Percentiles rank a stretch among this genome's conserved stretches.
Conservation (phyloP, 2,797 vertebrate genomes). For the Bradypodion pumilum region DNA sequence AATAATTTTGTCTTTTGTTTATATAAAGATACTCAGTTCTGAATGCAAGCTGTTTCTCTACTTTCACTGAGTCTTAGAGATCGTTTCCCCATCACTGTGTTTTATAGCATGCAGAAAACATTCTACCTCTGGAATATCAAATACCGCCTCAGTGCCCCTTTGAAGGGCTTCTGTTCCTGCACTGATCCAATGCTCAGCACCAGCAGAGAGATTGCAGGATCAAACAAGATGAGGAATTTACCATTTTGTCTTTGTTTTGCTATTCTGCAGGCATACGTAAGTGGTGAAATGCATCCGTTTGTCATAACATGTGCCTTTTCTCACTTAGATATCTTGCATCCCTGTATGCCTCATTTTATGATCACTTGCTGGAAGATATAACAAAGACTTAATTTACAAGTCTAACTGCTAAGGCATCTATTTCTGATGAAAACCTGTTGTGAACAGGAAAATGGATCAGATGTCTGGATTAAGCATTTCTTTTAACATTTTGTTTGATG, state of each 20-base stretch:
- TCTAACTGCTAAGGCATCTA: no score
- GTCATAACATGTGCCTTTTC: no score
- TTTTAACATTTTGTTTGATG: no score
- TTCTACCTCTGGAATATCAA: background rate
- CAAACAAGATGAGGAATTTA: no score
- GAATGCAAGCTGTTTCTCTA: background rate
- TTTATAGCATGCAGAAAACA: background rate
- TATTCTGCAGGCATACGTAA: no score
- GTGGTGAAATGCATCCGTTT: no score
- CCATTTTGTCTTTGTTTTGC: no score
- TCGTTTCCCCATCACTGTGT: background rate
- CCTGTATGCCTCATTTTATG: no score
- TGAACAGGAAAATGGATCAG: background rate
- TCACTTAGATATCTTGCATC: no score
- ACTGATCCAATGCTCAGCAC: background rate
- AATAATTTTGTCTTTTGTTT: background rate
- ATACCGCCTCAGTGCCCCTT: background rate
- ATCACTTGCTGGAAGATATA: no score
- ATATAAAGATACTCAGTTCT: background rate
- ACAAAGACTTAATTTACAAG: no score
- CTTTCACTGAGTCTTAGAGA: background rate
- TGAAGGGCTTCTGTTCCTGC: background rate
- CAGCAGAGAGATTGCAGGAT: background rate
- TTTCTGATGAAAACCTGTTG: background rate
- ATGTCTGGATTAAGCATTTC: no score